Conservation (phyloP, 2,113 vertebrate species). For the Salvator merianae region DNA sequence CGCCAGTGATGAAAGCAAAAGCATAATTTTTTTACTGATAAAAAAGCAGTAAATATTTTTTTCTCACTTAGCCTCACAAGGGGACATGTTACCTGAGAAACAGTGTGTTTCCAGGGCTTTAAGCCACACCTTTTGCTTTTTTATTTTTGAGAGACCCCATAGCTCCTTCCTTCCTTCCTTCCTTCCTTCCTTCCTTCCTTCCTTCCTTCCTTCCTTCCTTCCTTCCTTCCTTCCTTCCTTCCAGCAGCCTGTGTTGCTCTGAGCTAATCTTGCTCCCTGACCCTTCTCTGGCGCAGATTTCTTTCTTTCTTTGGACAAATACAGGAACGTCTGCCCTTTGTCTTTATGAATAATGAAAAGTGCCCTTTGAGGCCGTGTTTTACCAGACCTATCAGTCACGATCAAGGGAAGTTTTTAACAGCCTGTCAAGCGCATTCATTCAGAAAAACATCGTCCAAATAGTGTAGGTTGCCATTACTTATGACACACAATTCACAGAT, state of each 20-base stretch:
- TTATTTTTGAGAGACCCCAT: accelerated
- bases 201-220: no score
- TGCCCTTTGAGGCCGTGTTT: conserved; percentile 23
- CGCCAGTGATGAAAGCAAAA: no score
- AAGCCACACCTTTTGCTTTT: background rate
- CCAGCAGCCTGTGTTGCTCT: background rate
- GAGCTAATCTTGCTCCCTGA: conserved; percentile 10
- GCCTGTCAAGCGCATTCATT: conserved; percentile 20
- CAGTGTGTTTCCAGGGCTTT: background rate
- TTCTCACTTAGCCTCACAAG: background rate
- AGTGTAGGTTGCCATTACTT: background rate
- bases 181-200: no score
- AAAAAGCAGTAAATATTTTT: no score
- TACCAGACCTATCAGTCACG: conserved; percentile 34
- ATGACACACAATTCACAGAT: background rate
- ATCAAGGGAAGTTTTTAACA: conserved; percentile 30
- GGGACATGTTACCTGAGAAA: background rate
- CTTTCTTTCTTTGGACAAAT: conserved; percentile 38
- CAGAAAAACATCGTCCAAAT: conserved; percentile 29
- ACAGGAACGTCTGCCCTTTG: conserved; percentile 8
- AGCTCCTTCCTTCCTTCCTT: no score
- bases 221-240: no score
- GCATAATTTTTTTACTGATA: no score
- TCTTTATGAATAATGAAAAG: conserved; percentile 37
- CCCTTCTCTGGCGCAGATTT: background rate